Base-by-base conservation (phyloP, 2,797 vertebrate genomes). In the Apodemus agrarius region DNA sequence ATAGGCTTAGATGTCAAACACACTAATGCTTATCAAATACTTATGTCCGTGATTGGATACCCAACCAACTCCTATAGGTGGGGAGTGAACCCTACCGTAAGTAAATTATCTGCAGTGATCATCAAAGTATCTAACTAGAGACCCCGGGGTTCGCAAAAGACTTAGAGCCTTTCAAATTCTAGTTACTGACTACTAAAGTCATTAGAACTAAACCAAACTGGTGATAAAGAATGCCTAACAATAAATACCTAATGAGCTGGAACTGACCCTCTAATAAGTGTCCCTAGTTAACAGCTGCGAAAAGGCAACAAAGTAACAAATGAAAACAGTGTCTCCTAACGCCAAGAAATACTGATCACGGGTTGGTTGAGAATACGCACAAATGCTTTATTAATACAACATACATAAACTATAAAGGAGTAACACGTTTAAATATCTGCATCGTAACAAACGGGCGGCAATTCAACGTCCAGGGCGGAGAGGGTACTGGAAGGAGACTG, bases 401-500 rank as follows among this genome's bases (percentile, higher is more conserved):
- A 90, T 16, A 95, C 69, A 67, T 26, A 89, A 72, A 89, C 81
- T 65, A 76, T 43, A 80, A 85, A 86, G 82, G 75, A 89, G 9
- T 88, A 96, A 95, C 91, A 89, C 86, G 59, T 37, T 97, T 67
- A 74, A 67, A 96, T 74, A 69, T 98, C 97, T 52, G 89, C 43
- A 72, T 98, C 96, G 87, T 95, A 97, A 90, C 95, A 97, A 11
- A 93, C 85, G 93, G 98, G 97, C 34, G 98, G 98, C 96, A 98
- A 95, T 84, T 98, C 98, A 95, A 98, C 97, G 98, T 98, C 98
- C 97, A 98, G 90, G 17, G 97, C 95, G 19, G 98, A 97, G 81
- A 98, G 97, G 59, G 98, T 96, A 69, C 98, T 98, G 84, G 97
- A 65, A 92, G 98, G 97, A 90, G 98, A 98, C 65, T 94, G 97